A percentile compares a stretch with the other conserved stretches of the same genome.
These are phyloP conservation scores for Vicugna pacos DNA, from an alignment of 2,113 vertebrate species.

Conservation along the genomic window DNA sequence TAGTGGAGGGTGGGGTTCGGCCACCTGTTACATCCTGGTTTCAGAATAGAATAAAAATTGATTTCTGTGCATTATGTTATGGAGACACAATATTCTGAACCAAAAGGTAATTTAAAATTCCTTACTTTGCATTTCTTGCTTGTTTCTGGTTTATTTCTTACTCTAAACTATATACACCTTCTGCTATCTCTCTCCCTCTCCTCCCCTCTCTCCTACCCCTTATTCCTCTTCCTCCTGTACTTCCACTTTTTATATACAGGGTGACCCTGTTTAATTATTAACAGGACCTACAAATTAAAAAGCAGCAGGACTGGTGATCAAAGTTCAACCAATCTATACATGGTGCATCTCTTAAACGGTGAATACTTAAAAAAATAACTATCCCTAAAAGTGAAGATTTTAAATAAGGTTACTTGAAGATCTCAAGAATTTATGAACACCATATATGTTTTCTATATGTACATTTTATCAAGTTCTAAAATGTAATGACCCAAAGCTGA, in stretches of 20 bases:
- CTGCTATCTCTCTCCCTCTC: background rate
- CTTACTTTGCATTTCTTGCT: conserved; percentile 20
- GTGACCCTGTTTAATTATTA: conserved; percentile 15
- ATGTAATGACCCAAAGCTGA: background rate
- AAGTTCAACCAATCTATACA: background rate
- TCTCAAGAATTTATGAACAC: background rate
- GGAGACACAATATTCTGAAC: background rate
- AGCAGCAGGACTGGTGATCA: background rate
- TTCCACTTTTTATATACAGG: background rate
- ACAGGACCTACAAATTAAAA: conserved; percentile 39
- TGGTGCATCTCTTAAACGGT: background rate
- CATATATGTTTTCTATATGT: background rate
- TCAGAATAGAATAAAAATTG: conserved; percentile 48
- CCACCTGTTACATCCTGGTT: conserved; percentile 14
- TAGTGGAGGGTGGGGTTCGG: conserved; percentile 11
- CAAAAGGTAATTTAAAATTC: conserved; percentile 29
- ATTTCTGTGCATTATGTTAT: background rate
- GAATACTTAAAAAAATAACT: background rate
- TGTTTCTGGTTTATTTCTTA: conserved; percentile 7
- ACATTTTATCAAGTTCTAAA: background rate
- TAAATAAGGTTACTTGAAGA: conserved; percentile 15
- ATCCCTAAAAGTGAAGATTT: background rate
- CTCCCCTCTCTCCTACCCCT: background rate
- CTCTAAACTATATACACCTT: background rate
- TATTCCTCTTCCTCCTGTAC: background rate